Percentiles rank a stretch among this genome's conserved stretches.
Conservation (phyloP, 2,797 vertebrate genomes). For the Linurgus olivaceus region DNA sequence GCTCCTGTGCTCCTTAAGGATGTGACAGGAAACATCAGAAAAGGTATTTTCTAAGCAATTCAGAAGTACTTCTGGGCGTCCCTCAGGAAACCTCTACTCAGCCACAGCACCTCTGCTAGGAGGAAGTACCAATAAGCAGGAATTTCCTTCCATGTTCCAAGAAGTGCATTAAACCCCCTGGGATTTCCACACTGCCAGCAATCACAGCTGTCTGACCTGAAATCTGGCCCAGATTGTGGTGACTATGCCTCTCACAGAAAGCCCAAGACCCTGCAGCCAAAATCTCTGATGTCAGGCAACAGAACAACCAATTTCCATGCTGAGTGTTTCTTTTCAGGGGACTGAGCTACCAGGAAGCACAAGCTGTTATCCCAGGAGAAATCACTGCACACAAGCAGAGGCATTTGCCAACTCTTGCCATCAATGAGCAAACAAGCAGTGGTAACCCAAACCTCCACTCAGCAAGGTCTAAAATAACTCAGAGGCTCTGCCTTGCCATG, state of each 20-base stretch:
- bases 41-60: background rate
- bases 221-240: background rate
- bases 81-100: background rate
- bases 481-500: background rate
- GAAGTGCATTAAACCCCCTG: background rate
- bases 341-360: background rate
- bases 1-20: background rate
- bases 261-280: background rate
- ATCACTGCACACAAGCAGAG: background rate
- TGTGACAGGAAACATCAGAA: background rate
- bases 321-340: background rate
- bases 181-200: background rate
- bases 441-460: background rate
- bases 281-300: background rate
- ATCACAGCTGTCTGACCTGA: background rate
- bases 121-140: background rate
- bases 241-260: background rate
- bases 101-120: background rate
- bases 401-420: background rate
- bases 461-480: conserved; percentile 10
- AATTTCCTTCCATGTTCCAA: background rate
- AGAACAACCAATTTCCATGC: background rate
- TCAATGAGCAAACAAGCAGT: background rate
- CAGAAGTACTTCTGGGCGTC: background rate
- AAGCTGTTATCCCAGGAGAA: background rate